Evolutionary conservation across 53 echinoderm and acorn worm species (phyloP).

Genomic region (Paelopatides confundens): DNA sequence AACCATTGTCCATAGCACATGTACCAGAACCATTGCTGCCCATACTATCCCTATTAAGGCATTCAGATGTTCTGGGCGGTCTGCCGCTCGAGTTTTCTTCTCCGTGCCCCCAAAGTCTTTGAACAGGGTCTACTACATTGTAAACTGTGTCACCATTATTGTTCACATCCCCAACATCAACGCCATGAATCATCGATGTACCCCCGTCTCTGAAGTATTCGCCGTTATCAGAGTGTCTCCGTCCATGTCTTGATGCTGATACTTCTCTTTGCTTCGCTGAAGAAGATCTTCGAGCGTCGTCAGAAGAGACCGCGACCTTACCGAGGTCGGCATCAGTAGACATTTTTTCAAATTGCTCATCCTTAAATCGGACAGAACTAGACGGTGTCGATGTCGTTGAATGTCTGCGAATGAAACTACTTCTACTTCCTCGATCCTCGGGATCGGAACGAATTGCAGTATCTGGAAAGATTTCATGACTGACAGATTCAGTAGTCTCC

Average conservation of each 20-base stretch:
- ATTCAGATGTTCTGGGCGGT: neutral
- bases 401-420: constrained; percentile 2
- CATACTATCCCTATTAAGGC: neutral
- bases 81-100: neutral
- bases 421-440: constrained; percentile 52
- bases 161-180: neutral
- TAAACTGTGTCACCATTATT: neutral
- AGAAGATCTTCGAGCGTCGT: neutral
- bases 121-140: neutral
- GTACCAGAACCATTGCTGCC: too few species aligned
- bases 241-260: neutral
- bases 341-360: constrained; percentile 7
- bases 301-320: neutral
- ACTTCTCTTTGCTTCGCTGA: neutral
- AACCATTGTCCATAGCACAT: too few species aligned
- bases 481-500: constrained; percentile 83
- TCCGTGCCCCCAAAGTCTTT: neutral
- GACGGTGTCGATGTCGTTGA: constrained; percentile 74
- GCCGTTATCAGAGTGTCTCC: neutral
- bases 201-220: neutral
- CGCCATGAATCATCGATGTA: neutral
- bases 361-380: constrained; percentile 89
- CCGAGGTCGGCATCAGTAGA: neutral
- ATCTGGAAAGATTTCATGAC: constrained; percentile 88
- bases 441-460: constrained; percentile 75